A percentile compares a stretch with the other conserved stretches of the same genome.
phyloP scores from a whole-genome alignment of 64 coral and sea anemone species.

The Actinia equina region DNA sequence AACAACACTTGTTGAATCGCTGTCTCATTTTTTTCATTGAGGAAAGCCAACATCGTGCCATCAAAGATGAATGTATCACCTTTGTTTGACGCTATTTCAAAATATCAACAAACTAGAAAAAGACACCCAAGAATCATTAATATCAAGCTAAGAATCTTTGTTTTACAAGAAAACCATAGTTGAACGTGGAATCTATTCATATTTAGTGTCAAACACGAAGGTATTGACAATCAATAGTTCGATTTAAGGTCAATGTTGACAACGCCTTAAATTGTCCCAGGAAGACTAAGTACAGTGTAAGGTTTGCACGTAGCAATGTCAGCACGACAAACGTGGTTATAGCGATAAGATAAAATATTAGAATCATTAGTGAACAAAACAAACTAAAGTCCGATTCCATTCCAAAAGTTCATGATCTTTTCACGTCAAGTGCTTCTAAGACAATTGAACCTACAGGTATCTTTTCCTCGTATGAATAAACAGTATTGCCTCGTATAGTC shows the following conservation, averaged over 20 bases:
- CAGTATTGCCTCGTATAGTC: not conserved
- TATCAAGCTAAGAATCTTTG: not conserved
- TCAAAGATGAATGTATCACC: not conserved
- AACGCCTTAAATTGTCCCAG: not conserved
- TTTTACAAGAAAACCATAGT: not conserved
- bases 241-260: not conserved
- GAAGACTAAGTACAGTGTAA: not conserved
- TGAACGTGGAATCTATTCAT: not conserved
- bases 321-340: too few species aligned
- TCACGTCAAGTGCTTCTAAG: not conserved
- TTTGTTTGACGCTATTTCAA: slow-evolving; percentile 1
- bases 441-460: slow-evolving; percentile 2
- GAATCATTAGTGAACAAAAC: not conserved
- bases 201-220: not conserved
- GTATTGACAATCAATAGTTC: not conserved
- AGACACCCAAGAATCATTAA: not conserved
- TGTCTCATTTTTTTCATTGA: too few species aligned
- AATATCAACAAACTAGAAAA: not conserved
- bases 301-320: too few species aligned
- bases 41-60: not conserved
- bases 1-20: too few species aligned
- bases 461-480: not conserved
- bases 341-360: not conserved
- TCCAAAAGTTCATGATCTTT: slow-evolving; percentile 14
- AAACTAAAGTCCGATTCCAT: not conserved